A percentile compares a stretch with the other conserved stretches of the same genome.
phyloP scores from a whole-genome alignment of 2,888 invertebrate species.

The Acronicta aceris region DNA sequence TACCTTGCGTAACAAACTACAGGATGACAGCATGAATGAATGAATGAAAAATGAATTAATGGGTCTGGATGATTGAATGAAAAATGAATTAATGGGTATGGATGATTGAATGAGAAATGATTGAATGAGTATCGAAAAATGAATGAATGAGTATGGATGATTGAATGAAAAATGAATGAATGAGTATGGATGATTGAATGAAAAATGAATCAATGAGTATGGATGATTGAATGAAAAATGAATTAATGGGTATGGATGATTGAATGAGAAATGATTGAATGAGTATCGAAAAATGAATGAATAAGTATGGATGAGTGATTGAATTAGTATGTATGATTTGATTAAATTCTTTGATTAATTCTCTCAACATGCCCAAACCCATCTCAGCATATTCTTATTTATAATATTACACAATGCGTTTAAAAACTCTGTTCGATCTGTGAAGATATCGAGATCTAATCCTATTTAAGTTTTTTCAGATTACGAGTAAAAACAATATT shows the following conservation, averaged over 20 bases:
- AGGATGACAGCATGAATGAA: slow-evolving; percentile 62
- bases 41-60: slow-evolving; percentile 43
- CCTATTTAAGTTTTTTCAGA: no score
- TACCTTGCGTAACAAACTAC: slow-evolving; percentile 60
- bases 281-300: slow-evolving; percentile 52
- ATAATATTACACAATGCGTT: no score
- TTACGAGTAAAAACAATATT: no score
- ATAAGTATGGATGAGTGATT: slow-evolving; percentile 1
- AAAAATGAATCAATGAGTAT: slow-evolving; percentile 40
- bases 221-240: slow-evolving; percentile 32
- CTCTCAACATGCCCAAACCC: no score
- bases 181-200: slow-evolving; percentile 38
- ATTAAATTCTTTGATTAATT: not conserved
- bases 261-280: slow-evolving; percentile 33
- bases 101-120: no score
- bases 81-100: slow-evolving; percentile 39
- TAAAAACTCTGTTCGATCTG: no score
- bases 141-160: slow-evolving; percentile 24
- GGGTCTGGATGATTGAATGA: slow-evolving; percentile 6
- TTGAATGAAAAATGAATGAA: slow-evolving; percentile 29
- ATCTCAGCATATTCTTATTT: no score
- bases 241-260: slow-evolving; percentile 21
- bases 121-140: slow-evolving; percentile 50
- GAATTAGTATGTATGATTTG: slow-evolving; percentile 38
- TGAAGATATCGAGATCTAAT: no score